Evolutionary conservation across 1,140 invertebrate species (phyloP).

Genomic region (Drosophila grimshawi): DNA sequence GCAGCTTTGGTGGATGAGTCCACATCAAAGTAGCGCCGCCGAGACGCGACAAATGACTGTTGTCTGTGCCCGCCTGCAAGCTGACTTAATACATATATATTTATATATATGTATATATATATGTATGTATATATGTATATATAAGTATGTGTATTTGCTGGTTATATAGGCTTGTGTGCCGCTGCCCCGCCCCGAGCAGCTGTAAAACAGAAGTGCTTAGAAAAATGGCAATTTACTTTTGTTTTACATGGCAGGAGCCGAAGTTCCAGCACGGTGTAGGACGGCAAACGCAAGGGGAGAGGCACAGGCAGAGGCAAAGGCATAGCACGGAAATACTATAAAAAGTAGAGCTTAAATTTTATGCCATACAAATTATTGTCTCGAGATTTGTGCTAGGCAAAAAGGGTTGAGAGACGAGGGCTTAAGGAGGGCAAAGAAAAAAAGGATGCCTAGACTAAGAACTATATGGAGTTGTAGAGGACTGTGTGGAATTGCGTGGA

Average conservation of each 20-base stretch:
- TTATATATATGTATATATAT: background rate
- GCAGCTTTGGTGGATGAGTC: background rate
- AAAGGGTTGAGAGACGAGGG: conserved; percentile 14
- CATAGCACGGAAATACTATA: conserved; percentile 43
- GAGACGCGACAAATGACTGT: conserved; percentile 56
- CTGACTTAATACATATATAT: background rate
- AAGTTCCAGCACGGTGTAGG: background rate
- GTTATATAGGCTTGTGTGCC: conserved; percentile 30
- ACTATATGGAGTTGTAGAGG: conserved; percentile 14
- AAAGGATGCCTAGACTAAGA: conserved; percentile 12
- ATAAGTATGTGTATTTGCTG: background rate
- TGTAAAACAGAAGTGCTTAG: conserved; percentile 69
- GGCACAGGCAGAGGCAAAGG: too few species aligned
- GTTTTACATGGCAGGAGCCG: conserved; percentile 55
- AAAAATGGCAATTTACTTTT: conserved; percentile 79
- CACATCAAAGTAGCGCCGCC: conserved; percentile 54
- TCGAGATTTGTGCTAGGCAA: conserved; percentile 59
- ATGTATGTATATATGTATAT: background rate
- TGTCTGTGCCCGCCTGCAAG: too few species aligned
- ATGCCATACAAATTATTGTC: conserved; percentile 78
- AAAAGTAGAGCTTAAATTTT: conserved; percentile 69
- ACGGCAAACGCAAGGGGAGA: background rate
- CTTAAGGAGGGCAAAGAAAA: background rate
- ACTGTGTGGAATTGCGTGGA: too few species aligned
- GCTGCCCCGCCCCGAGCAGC: conserved; percentile 48